Conservation (phyloP, 2,888 invertebrate genomes). For the Tuberolachnus salignus region DNA sequence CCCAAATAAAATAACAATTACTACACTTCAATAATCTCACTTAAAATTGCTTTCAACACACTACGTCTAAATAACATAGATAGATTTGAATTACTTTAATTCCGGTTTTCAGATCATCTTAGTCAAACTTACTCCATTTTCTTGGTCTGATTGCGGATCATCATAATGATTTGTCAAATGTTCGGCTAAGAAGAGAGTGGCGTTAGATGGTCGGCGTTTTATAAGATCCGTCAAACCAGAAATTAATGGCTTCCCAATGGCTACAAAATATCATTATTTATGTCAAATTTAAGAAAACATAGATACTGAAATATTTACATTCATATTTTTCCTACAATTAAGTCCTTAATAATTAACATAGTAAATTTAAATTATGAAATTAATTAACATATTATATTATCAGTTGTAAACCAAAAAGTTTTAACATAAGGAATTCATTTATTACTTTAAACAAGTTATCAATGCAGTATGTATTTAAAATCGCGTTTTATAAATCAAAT, state of each 20-base stretch:
- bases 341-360: no score
- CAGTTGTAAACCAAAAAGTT: background rate
- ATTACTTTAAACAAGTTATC: background rate
- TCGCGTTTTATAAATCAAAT: background rate
- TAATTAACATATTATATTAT: background rate
- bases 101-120: slow-evolving; percentile 10
- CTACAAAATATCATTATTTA: slow-evolving; percentile 63
- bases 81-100: background rate
- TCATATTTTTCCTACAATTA: background rate
- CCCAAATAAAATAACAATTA: slow-evolving; percentile 20
- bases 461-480: background rate
- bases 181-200: slow-evolving; percentile 40
- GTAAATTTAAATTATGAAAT: background rate
- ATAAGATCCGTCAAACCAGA: slow-evolving; percentile 91
- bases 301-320: background rate
- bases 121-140: slow-evolving; percentile 43
- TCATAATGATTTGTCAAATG: slow-evolving; percentile 42
- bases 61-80: background rate
- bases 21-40: background rate
- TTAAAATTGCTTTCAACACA: background rate
- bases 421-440: background rate
- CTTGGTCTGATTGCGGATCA: slow-evolving; percentile 38
- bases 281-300: background rate
- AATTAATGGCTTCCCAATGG: slow-evolving; percentile 85
- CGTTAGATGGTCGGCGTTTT: slow-evolving; percentile 74